These are phyloP conservation scores for Suncus etruscus DNA, from an alignment of 2,113 vertebrate species.

Conservation along the genomic window DNA sequence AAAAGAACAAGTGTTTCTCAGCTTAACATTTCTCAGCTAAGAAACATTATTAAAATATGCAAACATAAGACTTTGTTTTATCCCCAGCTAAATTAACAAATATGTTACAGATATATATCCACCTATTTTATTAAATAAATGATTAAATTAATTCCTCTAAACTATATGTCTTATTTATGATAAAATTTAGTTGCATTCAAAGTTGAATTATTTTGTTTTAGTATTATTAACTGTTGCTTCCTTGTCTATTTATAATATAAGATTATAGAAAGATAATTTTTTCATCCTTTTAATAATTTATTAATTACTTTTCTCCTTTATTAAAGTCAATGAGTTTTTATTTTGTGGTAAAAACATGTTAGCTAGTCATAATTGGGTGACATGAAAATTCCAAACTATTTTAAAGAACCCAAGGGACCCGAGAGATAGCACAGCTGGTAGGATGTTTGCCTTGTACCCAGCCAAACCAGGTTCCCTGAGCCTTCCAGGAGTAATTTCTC, in stretches of 20 bases:
- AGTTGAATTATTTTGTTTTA: conserved; percentile 28
- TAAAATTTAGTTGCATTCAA: conserved; percentile 16
- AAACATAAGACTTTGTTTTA: conserved; percentile 47
- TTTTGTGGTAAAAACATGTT: not conserved
- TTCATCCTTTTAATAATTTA: conserved; percentile 21
- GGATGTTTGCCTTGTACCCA: too few species aligned
- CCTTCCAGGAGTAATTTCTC: too few species aligned
- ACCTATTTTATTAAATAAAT: conserved; percentile 39
- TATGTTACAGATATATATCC: not conserved
- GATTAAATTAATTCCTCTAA: conserved; percentile 18
- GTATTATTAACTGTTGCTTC: not conserved
- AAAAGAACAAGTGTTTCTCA: not conserved
- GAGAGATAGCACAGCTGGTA: not conserved
- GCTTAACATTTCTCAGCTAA: not conserved
- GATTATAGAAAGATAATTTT: not conserved
- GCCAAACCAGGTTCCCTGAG: too few species aligned
- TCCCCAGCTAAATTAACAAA: conserved; percentile 60
- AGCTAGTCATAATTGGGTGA: conserved; percentile 55
- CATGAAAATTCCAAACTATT: conserved; percentile 71
- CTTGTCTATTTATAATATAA: not conserved
- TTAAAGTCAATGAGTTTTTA: not conserved
- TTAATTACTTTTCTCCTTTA: not conserved
- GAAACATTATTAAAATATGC: not conserved
- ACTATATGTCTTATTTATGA: not conserved
- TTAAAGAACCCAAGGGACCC: conserved; percentile 12